Evolutionary conservation across 2,113 vertebrate species (phyloP).

Genomic region (Psephotus haematonotus): DNA sequence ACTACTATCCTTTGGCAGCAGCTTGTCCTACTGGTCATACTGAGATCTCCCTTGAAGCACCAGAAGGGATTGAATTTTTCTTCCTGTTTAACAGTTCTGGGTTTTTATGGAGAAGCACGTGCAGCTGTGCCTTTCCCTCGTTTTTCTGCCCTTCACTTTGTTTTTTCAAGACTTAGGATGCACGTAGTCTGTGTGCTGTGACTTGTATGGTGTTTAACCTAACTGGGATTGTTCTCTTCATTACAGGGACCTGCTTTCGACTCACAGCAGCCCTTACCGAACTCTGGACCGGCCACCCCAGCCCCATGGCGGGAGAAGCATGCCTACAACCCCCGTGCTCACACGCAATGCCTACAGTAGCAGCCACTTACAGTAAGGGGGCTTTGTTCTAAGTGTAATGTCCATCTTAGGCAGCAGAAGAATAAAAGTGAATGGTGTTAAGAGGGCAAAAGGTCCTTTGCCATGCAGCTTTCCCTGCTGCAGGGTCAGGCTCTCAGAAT

Average conservation of each 20-base stretch:
- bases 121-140: not conserved
- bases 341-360: slow-evolving; percentile 94
- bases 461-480: accelerated
- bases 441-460: not conserved
- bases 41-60: not conserved
- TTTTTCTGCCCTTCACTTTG: not conserved
- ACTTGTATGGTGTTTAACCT: not conserved
- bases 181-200: accelerated
- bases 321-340: slow-evolving; percentile 92
- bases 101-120: not conserved
- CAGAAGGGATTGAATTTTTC: not conserved
- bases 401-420: not conserved
- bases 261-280: slow-evolving; percentile 88
- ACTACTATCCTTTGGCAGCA: not conserved
- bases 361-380: slow-evolving; percentile 89
- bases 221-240: slow-evolving; percentile 28
- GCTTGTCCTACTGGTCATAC: not conserved
- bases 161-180: not conserved
- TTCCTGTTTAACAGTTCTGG: not conserved
- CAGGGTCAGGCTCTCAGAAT: not conserved
- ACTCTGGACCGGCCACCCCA: slow-evolving; percentile 80
- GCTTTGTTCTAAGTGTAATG: accelerated
- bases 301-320: slow-evolving; percentile 85
- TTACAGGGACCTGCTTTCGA: slow-evolving; percentile 79
- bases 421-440: not conserved